These are phyloP conservation scores for Malthinus flaveolus DNA, from an alignment of 2,888 invertebrate genomes.

Conservation along the genomic window DNA sequence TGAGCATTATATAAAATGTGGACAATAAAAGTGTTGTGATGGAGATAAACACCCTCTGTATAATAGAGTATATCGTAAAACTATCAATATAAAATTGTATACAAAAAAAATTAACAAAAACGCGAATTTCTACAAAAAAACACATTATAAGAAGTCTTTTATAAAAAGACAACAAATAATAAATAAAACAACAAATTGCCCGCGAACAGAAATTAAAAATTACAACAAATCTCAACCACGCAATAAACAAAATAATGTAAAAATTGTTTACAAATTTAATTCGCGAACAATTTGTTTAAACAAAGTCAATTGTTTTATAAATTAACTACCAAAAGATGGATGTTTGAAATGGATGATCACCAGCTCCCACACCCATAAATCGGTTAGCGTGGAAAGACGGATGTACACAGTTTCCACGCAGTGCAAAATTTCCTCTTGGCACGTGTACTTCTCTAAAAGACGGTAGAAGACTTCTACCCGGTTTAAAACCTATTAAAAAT, in stretches of 20 bases:
- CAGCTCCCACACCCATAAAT: conserved; percentile 50
- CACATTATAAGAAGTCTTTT: conserved; percentile 20
- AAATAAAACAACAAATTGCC: conserved; percentile 10
- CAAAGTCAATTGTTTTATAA: conserved; percentile 1
- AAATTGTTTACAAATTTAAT: not conserved
- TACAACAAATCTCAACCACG: not conserved
- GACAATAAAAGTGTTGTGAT: no score
- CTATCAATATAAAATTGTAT: conserved; percentile 1
- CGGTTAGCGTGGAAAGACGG: conserved; percentile 28
- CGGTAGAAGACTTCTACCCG: conserved; percentile 12
- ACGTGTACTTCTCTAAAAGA: conserved; percentile 17
- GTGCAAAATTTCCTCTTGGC: conserved; percentile 24
- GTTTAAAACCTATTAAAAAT: conserved; percentile 21
- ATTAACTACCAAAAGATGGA: conserved; percentile 41
- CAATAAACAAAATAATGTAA: conserved; percentile 1
- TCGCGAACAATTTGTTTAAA: conserved; percentile 15
- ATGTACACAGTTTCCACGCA: conserved; percentile 19
- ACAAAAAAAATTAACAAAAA: conserved; percentile 6
- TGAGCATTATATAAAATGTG: no score
- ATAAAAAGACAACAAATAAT: conserved; percentile 9
- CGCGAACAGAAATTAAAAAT: conserved; percentile 7
- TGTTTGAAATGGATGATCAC: conserved; percentile 48
- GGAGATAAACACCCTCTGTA: no score
- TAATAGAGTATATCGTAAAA: no score
- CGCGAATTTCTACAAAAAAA: conserved; percentile 9